Evolutionary conservation across 2,797 vertebrate species (phyloP).

Genomic region (Takifugu ocellatus): DNA sequence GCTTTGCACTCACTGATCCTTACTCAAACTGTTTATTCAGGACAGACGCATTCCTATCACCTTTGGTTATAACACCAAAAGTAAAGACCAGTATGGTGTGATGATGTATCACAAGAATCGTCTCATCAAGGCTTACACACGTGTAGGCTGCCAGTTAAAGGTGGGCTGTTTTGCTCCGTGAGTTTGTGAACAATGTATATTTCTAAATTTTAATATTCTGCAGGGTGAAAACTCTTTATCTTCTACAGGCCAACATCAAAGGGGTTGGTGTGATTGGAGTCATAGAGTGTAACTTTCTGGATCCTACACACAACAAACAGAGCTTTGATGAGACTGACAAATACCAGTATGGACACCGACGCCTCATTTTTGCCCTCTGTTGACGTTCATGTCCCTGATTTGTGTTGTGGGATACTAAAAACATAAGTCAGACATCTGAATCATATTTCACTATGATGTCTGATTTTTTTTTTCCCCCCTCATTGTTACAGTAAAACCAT

Average conservation of each 20-base stretch:
- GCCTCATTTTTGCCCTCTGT: not conserved
- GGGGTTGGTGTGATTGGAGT: constrained; percentile 93
- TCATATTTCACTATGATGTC: not conserved
- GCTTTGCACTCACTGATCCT: not conserved
- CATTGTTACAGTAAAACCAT: constrained; percentile 80
- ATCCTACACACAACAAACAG: constrained; percentile 97
- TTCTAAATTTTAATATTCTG: not conserved
- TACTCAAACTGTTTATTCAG: constrained; percentile 75
- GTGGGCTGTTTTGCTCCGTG: constrained; percentile 59
- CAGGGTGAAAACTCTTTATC: constrained; percentile 2
- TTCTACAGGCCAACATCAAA: constrained; percentile 81
- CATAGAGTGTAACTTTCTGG: constrained; percentile 91
- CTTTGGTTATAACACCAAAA: constrained; percentile 95
- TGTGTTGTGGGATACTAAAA: not conserved
- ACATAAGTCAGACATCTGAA: no score
- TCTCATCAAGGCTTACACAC: constrained; percentile 94
- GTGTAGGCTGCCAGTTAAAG: constrained; percentile 88
- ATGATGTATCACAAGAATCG: constrained; percentile 99
- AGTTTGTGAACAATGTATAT: not conserved
- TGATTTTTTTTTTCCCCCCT: not conserved
- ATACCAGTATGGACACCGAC: constrained; percentile 80
- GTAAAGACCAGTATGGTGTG: constrained; percentile 92
- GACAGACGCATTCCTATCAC: constrained; percentile 81
- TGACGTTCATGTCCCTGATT: not conserved
- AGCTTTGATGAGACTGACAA: constrained; percentile 92